These are phyloP conservation scores for Conops quadrifasciatus DNA, from an alignment of 2,888 invertebrate genomes.

Conservation along the genomic window DNA sequence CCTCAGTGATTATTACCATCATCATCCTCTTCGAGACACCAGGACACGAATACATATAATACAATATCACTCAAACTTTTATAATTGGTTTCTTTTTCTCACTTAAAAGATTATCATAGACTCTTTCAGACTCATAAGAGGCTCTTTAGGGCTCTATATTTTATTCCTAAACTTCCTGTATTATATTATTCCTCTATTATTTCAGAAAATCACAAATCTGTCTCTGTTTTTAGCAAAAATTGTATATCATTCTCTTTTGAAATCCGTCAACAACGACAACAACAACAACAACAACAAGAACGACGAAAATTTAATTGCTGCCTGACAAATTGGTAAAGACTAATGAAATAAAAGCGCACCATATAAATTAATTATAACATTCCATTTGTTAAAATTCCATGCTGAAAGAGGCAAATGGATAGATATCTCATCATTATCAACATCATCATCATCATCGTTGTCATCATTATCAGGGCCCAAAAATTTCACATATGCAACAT, in stretches of 20 bases:
- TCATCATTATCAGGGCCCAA: not conserved
- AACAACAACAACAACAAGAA: no score
- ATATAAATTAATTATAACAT: slow-evolving; percentile 53
- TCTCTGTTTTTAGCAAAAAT: not conserved
- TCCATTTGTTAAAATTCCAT: slow-evolving; percentile 45
- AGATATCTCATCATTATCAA: not conserved
- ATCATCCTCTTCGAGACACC: no score
- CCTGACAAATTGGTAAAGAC: slow-evolving; percentile 1
- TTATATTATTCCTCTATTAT: no score
- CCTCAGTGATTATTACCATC: no score
- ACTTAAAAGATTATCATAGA: no score
- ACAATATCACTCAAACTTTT: no score
- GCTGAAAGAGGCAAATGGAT: not conserved
- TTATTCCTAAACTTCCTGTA: no score
- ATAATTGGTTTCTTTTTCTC: no score
- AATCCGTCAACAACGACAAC: not conserved
- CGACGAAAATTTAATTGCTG: not conserved
- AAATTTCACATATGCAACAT: slow-evolving; percentile 32
- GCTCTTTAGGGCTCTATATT: no score
- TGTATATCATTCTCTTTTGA: not conserved
- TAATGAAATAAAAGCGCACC: slow-evolving; percentile 47
- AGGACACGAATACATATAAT: no score
- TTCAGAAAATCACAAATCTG: not conserved
- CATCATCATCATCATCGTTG: no score
- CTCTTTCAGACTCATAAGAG: no score